phyloP scores from a whole-genome alignment of 2,113 vertebrate species.

The Raphicerus campestris region DNA sequence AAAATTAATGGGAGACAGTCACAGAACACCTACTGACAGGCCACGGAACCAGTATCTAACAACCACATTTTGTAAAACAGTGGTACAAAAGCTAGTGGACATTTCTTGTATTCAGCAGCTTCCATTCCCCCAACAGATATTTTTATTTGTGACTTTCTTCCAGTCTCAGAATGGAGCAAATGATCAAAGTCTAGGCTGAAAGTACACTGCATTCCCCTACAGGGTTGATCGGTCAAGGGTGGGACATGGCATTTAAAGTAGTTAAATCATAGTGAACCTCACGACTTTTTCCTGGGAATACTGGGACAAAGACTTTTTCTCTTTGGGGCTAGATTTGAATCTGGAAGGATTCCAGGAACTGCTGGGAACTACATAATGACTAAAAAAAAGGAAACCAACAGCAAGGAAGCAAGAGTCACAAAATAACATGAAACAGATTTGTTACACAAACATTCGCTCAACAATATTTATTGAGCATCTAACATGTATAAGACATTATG shows the following conservation, averaged over 20 bases:
- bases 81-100: not conserved
- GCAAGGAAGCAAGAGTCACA: not conserved
- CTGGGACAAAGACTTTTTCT: not conserved
- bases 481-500: not conserved
- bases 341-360: conserved; percentile 37
- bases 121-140: not conserved
- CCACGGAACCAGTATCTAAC: not conserved
- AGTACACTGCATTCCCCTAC: not conserved
- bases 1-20: not conserved
- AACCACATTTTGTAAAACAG: not conserved
- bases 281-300: conserved; percentile 19
- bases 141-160: conserved; percentile 20
- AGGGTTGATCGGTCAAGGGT: not conserved
- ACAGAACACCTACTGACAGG: not conserved
- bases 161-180: conserved; percentile 1
- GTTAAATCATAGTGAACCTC: not conserved
- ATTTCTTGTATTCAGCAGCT: not conserved
- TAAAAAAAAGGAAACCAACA: not conserved
- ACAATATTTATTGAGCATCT: not conserved
- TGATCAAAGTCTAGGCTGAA: not conserved
- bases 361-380: not conserved
- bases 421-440: not conserved
- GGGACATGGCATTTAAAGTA: not conserved
- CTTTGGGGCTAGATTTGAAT: conserved; percentile 16
- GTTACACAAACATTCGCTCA: not conserved